These are phyloP conservation scores for Vanessa cardui DNA, from an alignment of 2,888 invertebrate species.

Conservation along the genomic window DNA sequence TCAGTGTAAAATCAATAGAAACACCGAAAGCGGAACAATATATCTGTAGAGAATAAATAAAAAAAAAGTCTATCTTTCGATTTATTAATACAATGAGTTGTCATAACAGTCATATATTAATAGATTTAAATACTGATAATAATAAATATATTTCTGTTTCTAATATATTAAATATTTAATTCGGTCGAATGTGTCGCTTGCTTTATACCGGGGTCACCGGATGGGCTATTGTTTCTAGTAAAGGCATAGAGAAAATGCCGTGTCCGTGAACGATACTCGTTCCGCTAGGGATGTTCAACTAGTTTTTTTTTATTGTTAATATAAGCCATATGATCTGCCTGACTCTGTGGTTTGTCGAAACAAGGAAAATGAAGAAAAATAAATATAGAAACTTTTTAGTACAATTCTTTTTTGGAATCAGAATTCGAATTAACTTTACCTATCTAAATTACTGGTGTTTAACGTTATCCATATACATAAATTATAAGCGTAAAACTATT, in stretches of 20 bases:
- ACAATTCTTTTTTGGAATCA: background rate
- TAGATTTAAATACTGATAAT: background rate
- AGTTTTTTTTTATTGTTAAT: slow-evolving; percentile 29
- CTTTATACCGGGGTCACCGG: slow-evolving; percentile 31
- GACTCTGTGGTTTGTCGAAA: background rate
- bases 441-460: background rate
- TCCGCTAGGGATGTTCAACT: slow-evolving; percentile 14
- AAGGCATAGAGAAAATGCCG: slow-evolving; percentile 27
- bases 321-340: background rate
- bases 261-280: slow-evolving; percentile 22
- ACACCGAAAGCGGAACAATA: too few relatives aligned
- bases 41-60: too few relatives aligned
- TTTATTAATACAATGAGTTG: too few relatives aligned
- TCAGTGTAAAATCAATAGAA: too few relatives aligned
- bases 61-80: too few relatives aligned
- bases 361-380: background rate
- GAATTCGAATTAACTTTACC: background rate
- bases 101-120: too few relatives aligned
- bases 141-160: background rate
- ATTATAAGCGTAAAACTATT: background rate
- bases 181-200: slow-evolving; percentile 18
- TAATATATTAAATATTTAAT: background rate
- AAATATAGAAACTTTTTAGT: too few relatives aligned
- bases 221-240: slow-evolving; percentile 34
- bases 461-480: too few relatives aligned